Percentiles rank a stretch among this genome's conserved stretches.
phyloP scores from a whole-genome alignment of 2,113 vertebrate genomes.

The Hucho hucho region DNA sequence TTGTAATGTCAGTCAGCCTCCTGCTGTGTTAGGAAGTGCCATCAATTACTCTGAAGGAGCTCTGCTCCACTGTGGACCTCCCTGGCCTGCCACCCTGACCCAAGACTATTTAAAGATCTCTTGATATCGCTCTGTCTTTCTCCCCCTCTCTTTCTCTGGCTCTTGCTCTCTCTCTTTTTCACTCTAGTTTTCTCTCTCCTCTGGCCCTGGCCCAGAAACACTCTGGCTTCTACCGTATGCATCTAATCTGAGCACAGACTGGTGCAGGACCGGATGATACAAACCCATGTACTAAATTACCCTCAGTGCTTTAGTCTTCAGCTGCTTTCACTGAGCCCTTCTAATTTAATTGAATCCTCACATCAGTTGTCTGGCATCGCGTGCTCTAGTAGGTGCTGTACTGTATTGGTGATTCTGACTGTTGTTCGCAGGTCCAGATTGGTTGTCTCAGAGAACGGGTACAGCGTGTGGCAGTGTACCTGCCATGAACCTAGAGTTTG shows the following conservation, averaged over 20 bases:
- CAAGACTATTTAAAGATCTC: neutral
- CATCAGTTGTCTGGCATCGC: neutral
- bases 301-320: neutral
- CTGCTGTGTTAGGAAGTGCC: neutral
- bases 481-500: constrained; percentile 30
- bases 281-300: constrained; percentile 32
- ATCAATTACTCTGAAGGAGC: neutral
- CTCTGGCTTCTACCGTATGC: constrained; percentile 1
- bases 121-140: neutral
- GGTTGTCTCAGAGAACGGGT: constrained; percentile 36
- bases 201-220: constrained; percentile 4
- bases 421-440: constrained; percentile 20
- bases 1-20: neutral
- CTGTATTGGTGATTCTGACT: neutral
- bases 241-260: constrained; percentile 2
- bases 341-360: constrained; percentile 19
- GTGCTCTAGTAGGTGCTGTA: neutral
- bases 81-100: neutral
- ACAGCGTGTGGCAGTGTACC: constrained; percentile 38
- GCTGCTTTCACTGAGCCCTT: neutral
- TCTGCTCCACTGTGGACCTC: neutral
- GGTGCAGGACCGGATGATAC: constrained; percentile 1
- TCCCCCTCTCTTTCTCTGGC: neutral
- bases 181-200: neutral
- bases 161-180: neutral